These are phyloP conservation scores for Notamacropus eugenii DNA, from an alignment of 2,797 vertebrate species.

Conservation along the genomic window DNA sequence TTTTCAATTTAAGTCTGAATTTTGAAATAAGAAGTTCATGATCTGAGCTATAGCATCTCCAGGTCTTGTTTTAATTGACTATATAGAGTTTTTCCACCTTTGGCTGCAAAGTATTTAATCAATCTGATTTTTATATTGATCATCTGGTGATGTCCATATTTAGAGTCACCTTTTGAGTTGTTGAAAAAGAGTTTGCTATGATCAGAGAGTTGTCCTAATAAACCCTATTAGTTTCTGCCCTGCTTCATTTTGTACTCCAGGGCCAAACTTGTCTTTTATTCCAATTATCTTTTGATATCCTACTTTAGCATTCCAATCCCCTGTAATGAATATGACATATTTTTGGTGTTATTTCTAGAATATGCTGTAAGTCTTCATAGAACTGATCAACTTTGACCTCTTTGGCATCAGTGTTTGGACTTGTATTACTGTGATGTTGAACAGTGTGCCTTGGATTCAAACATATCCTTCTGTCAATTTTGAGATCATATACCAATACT, in stretches of 20 bases:
- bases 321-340: neutral
- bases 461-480: neutral
- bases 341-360: neutral
- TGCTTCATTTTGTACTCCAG: neutral
- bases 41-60: neutral
- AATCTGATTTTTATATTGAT: neutral
- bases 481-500: neutral
- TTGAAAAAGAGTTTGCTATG: neutral
- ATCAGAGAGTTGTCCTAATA: neutral
- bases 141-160: neutral
- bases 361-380: neutral
- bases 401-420: neutral
- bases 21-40: neutral
- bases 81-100: neutral
- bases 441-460: neutral
- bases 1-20: neutral
- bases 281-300: neutral
- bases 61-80: neutral
- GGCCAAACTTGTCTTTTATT: neutral
- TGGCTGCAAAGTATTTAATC: neutral
- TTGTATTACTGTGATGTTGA: neutral
- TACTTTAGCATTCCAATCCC: neutral
- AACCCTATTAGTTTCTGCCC: neutral
- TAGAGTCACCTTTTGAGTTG: neutral
- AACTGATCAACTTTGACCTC: neutral